Evolutionary conservation across 2,888 invertebrate genomes (phyloP), one percentile per base, ranked within the genome.

Genomic region (Phyllotreta cruciferae): DNA sequence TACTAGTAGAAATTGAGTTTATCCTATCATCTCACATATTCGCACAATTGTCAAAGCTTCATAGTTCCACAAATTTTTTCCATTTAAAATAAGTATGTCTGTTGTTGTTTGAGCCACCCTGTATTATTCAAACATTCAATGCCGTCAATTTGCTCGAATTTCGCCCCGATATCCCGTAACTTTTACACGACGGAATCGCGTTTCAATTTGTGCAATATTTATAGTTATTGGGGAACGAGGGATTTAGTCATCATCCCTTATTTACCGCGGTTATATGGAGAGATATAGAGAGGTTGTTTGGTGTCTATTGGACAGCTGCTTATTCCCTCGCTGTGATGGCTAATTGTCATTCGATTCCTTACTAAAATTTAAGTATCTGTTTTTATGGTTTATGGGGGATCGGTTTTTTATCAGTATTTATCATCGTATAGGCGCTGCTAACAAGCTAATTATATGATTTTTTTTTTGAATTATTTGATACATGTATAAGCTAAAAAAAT

Each of bases 201-300:
- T 75, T 73, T 72, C 75, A 75, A 75, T 75, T 75, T 75, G 72
- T 66, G 75, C 66, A 75, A 75, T 75, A 75, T 75, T 75, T 75
- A 75, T 75, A 74, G 75, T 73, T 74, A 74, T 74, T 74, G 74
- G 75, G 69, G 68, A 71, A 71, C 67, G 65, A 56, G 74, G 75
- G 67, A 69, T 60, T 70, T 71, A 66, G 64, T 60, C 63, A 67
- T 64, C 71, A 69, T 73, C 72, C 71, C 75, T 72, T 74, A 74
- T 75, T 74, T 75, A 72, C 71, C 53, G 70, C 67, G 68, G 66
- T 69, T 61, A 66, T 63, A 66, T 70, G 73, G 52, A 52, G 75
- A 68, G 66, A 68, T 61, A 66, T 63, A 66, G 71, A 73, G 52
- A 52, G 75, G 71, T 66, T 73, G 70, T 67, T 73, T 72, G 71